Base-by-base conservation (phyloP, 2,797 vertebrate genomes). In the Glossophaga mutica region DNA sequence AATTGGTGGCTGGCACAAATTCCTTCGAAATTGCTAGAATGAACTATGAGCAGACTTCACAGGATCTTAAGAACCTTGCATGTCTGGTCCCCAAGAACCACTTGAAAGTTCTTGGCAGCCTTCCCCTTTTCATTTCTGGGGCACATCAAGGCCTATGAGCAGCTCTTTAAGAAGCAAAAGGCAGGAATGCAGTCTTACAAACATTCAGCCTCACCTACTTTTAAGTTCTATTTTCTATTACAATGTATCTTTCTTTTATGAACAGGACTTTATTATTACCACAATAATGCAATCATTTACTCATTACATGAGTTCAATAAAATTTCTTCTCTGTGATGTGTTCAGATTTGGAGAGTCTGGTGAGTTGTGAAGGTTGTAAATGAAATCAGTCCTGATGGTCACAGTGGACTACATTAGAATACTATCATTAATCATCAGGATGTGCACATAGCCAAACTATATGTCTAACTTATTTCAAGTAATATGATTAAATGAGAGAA, bases 251-350 rank as follows among this genome's bases (percentile, higher is more conserved):
- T 1, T 55, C 34, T 57, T 93, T 85, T 97, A 3, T 87, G 14
- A 97, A 88, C 29, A 94, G 15, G 57, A 71, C 24, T 59, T 1
- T n/a, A 52, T 91, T 88, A 52, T n/a, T 59, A 12, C 65, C 44
- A 84, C 1, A 94, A 15, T 79, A 88, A 94, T 57, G 12, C 71
- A 94, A 96, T 96, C 96, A 97, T 97, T 96, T 95, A 96, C 42
- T 94, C n/a, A 50, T 95, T 92, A 79, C 87, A 85, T 94, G 96
- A 94, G 85, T 82, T 89, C 50, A 95, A 94, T 96, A 97, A 91
- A 92, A 77, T 92, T 97, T 76, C 95, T 14, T 88, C 34, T 93
- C 68, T 91, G 95, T n/a, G 29, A 92, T 86, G 37, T 90, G 81
- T 95, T 94, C 92, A 71, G 77, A 94, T 76, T 65, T 34, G 78